phyloP scores from a whole-genome alignment of 2,888 invertebrate species.

The Pterostichus niger region DNA sequence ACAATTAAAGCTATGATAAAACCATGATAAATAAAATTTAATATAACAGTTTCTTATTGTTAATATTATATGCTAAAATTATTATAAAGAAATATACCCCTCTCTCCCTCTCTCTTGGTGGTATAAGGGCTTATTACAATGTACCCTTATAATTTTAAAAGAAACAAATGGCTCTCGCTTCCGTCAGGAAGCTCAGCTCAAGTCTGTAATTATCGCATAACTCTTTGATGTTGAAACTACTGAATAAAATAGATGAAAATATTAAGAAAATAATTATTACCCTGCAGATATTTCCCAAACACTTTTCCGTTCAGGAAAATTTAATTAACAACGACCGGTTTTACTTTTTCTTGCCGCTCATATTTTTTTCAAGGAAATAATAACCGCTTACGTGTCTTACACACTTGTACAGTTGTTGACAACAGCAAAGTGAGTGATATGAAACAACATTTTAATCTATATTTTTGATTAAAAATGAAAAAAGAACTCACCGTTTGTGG shows the following conservation, averaged over 20 bases:
- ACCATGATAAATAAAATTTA: background rate
- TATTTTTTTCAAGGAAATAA: background rate
- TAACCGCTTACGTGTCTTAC: no score
- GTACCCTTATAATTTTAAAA: no score
- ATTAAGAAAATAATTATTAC: conserved; percentile 39
- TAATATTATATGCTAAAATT: background rate
- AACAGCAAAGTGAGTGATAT: background rate
- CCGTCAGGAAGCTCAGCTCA: background rate
- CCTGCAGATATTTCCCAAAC: background rate
- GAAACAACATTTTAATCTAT: background rate
- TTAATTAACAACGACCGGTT: conserved; percentile 11
- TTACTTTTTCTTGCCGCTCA: conserved; percentile 3
- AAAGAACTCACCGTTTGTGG: background rate
- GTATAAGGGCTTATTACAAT: no score
- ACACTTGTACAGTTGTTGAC: conserved; percentile 8
- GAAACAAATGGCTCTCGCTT: background rate
- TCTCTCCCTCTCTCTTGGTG: no score
- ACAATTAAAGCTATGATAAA: background rate
- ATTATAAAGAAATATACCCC: background rate
- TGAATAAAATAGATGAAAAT: conserved; percentile 41
- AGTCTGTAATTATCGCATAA: conserved; percentile 22
- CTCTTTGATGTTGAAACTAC: conserved; percentile 25
- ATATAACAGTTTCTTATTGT: background rate
- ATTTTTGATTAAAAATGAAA: conserved; percentile 8
- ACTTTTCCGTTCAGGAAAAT: background rate